Base-by-base conservation (phyloP, 35 echinoderm and acorn worm species). In the Acanthaster planci region DNA sequence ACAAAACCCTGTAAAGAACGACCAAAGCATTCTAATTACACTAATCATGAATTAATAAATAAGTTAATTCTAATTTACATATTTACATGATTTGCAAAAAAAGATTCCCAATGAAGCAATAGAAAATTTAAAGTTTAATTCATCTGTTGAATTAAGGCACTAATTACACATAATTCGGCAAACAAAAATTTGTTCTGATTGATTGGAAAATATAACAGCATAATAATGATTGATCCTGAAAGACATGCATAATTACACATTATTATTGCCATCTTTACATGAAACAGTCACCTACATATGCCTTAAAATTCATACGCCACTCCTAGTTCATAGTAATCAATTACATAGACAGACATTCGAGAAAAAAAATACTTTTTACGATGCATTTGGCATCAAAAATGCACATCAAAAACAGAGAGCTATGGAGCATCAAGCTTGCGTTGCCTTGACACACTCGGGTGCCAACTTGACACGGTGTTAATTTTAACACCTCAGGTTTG, bases 81-180 rank as follows among this genome's bases (percentile, higher is more conserved):
- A 36, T 72, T 26, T 72, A 26, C 23, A 72, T 1, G 30, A 21
- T 47, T 6, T 47, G 4, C 42, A 47, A 6, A 12, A 47, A 47
- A 47, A 47, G 42, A 6, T 12, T 47, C 12, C 12, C n/a, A n/a
- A n/a, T n/a, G n/a, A 47, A 47, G 12, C 4, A 72, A 72, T 26
- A 72, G 30, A 72, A 27, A 8, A 72, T 30, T 30, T 72, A 14
- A 31, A 31, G 22, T 72, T 30, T 26, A 72, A 27, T 72, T 72
- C 64, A 72, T 8, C 23, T 27, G 34, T 34, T 72, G 26, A 72
- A 72, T 72, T 72, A 72, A 72, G 64, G 64, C 64, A 72, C 64
- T 72, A 35, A 72, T 14, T 47, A 47, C 42, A 47, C 42, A 6
- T 47, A 12, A 47, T 47, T 47, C 12, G 42, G 42, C 12, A 47